These are phyloP conservation scores for Cremastinae sp. DNA, from an alignment of 2,888 invertebrate species.

Conservation along the genomic window DNA sequence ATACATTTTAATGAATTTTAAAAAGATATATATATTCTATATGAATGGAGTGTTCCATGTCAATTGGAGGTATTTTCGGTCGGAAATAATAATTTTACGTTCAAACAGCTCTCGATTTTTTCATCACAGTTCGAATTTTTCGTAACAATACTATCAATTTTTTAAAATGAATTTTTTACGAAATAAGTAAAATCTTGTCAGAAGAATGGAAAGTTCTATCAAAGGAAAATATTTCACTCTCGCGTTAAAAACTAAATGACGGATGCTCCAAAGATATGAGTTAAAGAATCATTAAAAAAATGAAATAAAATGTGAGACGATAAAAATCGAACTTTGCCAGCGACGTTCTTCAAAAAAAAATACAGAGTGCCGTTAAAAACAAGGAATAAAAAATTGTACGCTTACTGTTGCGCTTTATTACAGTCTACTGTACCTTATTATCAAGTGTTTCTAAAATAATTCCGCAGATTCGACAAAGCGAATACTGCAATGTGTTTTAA, in stretches of 20 bases:
- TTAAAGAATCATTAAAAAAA: too few relatives aligned
- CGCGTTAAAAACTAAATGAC: too few relatives aligned
- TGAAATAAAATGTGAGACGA: too few relatives aligned
- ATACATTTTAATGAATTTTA: slow-evolving; percentile 9
- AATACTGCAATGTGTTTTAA: slow-evolving; percentile 61
- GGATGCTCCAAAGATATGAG: too few relatives aligned
- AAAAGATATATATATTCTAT: slow-evolving; percentile 46
- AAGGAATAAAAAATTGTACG: slow-evolving; percentile 16
- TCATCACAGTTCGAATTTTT: too few relatives aligned
- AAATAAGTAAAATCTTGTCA: too few relatives aligned
- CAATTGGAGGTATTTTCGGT: not conserved
- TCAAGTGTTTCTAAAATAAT: slow-evolving; percentile 64
- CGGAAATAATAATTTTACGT: not conserved
- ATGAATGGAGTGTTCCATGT: slow-evolving; percentile 19
- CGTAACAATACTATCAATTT: too few relatives aligned
- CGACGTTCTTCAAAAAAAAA: slow-evolving; percentile 13
- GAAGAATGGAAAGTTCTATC: too few relatives aligned
- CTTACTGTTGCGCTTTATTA: slow-evolving; percentile 41
- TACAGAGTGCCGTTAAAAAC: not conserved
- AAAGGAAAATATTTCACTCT: too few relatives aligned
- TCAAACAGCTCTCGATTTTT: not conserved
- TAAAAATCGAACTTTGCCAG: too few relatives aligned
- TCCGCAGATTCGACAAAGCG: slow-evolving; percentile 64
- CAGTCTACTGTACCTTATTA: slow-evolving; percentile 65
- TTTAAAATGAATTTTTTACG: too few relatives aligned